Evolutionary conservation across 2,113 vertebrate species (phyloP).

Genomic region (Pungitius pungitius): DNA sequence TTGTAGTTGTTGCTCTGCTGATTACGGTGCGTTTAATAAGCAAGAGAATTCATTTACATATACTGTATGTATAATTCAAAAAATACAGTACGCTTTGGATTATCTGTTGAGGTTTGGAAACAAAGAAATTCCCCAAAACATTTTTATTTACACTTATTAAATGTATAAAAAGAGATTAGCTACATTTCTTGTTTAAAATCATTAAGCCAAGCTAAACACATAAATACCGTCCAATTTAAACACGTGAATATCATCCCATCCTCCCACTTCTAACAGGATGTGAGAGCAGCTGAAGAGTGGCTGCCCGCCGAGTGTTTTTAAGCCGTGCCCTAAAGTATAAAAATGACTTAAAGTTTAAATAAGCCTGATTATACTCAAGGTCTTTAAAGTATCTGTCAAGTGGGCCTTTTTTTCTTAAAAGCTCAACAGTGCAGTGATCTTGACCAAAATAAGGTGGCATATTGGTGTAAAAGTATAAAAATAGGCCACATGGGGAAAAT

Average conservation of each 20-base stretch:
- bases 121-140: background rate
- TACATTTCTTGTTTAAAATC: constrained; percentile 3
- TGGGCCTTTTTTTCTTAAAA: background rate
- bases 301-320: constrained; percentile 39
- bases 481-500: background rate
- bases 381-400: constrained; percentile 21
- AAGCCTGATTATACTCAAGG: constrained; percentile 22
- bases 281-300: constrained; percentile 27
- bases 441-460: background rate
- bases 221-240: constrained; percentile 44
- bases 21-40: background rate
- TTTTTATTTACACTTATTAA: background rate
- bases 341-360: constrained; percentile 13
- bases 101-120: background rate
- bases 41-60: too few relatives aligned
- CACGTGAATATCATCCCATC: constrained; percentile 29
- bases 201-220: constrained; percentile 19
- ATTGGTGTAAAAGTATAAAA: constrained; percentile 23
- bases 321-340: constrained; percentile 19
- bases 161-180: background rate
- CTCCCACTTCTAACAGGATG: constrained; percentile 23
- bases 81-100: background rate
- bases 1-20: background rate
- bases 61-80: background rate
- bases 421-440: background rate